phyloP scores from a whole-genome alignment of 2,888 invertebrate genomes.

The Omphaloscelis lunosa region DNA sequence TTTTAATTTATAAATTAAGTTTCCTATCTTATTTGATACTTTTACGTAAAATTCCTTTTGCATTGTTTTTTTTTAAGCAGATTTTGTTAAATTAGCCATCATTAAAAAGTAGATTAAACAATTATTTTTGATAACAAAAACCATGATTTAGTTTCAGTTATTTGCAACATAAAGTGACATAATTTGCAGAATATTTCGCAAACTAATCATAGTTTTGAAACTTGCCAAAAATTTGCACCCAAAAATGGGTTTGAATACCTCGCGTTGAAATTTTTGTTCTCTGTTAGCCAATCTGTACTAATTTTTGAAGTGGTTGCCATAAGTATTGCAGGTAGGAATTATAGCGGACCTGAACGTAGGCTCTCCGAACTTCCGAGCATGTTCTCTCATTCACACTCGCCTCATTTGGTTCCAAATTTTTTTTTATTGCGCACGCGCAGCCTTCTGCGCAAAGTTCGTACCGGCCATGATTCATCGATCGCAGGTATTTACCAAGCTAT shows the following conservation, averaged over 20 bases:
- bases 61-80: background rate
- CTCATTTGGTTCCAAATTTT: too few relatives aligned
- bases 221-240: background rate
- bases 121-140: too few relatives aligned
- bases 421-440: background rate
- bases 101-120: constrained; percentile 1
- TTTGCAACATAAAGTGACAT: too few relatives aligned
- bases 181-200: background rate
- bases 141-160: too few relatives aligned
- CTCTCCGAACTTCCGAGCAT: too few relatives aligned
- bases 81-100: background rate
- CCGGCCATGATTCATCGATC: background rate
- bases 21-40: constrained; percentile 11
- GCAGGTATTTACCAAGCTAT: background rate
- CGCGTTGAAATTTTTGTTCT: background rate
- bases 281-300: too few relatives aligned
- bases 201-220: background rate
- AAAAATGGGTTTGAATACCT: background rate
- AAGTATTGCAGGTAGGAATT: background rate
- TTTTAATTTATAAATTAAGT: background rate
- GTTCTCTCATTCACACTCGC: background rate
- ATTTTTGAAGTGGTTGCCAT: background rate
- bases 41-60: constrained; percentile 14
- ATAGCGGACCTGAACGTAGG: background rate
- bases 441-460: background rate